phyloP scores from a whole-genome alignment of 2,113 vertebrate species.

The Mus musculus region DNA sequence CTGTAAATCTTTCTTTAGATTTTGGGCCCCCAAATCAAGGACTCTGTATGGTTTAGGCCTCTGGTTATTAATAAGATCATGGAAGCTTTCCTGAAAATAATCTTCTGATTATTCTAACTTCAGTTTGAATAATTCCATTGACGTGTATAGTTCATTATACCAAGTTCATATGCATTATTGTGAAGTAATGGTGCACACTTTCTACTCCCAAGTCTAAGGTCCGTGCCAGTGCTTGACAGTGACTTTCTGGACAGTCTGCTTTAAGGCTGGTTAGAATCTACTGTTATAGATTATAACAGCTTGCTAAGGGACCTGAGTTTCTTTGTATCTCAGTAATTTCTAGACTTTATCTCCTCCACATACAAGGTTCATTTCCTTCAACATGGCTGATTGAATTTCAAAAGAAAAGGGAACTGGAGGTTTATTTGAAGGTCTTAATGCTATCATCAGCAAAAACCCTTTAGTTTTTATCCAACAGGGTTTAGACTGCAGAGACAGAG shows the following conservation, averaged over 20 bases:
- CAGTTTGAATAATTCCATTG: neutral
- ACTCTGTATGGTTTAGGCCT: neutral
- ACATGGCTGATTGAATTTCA: neutral
- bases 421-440: neutral
- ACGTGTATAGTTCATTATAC: slow-evolving; percentile 13
- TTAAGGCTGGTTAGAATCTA: neutral
- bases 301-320: slow-evolving; percentile 4
- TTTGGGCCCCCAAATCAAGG: neutral
- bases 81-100: neutral
- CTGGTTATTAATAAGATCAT: neutral
- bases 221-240: neutral
- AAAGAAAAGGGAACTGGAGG: neutral
- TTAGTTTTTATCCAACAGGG: slow-evolving; percentile 5
- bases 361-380: neutral
- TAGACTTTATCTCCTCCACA: neutral
- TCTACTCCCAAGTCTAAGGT: neutral
- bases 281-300: neutral
- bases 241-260: neutral
- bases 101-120: neutral
- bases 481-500: slow-evolving; percentile 13
- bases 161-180: neutral
- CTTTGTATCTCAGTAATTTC: neutral
- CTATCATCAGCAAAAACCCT: neutral
- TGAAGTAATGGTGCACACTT: neutral
- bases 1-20: neutral